These are phyloP conservation scores for Sorex araneus DNA, from an alignment of 2,113 vertebrate genomes.

Conservation along the genomic window DNA sequence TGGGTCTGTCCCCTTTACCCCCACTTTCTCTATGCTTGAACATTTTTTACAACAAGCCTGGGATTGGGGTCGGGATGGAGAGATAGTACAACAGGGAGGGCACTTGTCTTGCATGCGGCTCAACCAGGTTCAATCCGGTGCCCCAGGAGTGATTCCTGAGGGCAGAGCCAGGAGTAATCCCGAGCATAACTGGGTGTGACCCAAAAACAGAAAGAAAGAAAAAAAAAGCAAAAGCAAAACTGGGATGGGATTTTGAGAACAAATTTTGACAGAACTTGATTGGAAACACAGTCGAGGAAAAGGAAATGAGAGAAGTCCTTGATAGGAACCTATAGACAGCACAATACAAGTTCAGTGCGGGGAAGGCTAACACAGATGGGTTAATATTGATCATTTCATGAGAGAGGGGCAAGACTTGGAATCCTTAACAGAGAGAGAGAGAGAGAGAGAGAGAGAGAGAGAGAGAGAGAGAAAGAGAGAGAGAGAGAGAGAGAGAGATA, in stretches of 20 bases:
- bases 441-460: no score
- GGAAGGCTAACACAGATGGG: not conserved
- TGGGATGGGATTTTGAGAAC: not conserved
- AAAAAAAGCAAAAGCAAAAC: not conserved
- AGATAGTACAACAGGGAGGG: no score
- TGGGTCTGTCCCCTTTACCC: not conserved
- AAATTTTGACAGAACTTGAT: not conserved
- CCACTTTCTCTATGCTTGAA: not conserved
- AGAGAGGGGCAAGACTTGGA: not conserved
- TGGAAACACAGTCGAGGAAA: not conserved
- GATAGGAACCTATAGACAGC: not conserved
- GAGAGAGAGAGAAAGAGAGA: no score
- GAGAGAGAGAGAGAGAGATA: no score
- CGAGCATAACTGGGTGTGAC: no score
- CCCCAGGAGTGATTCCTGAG: no score
- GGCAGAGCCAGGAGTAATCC: no score
- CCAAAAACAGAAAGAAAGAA: no score
- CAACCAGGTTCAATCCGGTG: no score
- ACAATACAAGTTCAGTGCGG: not conserved
- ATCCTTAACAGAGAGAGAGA: not conserved
- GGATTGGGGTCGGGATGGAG: no score
- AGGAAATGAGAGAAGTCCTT: not conserved
- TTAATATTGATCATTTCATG: not conserved
- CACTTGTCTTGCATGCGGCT: no score
- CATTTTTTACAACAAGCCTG: not conserved